Evolutionary conservation across 1,140 invertebrate genomes (phyloP).

Genomic region (Lucilia sericata): DNA sequence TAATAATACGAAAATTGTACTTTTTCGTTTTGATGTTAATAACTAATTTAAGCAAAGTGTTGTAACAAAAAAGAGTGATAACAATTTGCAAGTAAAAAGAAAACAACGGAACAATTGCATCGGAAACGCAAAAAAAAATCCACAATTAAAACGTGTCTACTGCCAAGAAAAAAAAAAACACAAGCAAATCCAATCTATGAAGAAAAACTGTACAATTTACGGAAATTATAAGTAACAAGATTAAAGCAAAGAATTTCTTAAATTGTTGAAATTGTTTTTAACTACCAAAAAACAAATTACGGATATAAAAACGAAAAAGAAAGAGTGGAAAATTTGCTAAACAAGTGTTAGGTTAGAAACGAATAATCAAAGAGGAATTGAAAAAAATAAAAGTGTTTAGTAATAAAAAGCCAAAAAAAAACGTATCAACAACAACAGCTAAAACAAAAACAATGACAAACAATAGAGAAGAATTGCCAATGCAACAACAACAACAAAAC

Average conservation of each 20-base stretch:
- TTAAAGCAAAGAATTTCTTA: neutral
- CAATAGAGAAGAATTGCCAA: conserved; percentile 25
- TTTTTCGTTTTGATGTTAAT: neutral
- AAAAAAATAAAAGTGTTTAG: conserved; percentile 5
- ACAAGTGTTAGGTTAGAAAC: conserved; percentile 37
- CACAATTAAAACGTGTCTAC: conserved; percentile 26
- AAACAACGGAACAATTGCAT: conserved; percentile 13
- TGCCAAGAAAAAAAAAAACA: neutral
- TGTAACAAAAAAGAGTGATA: conserved; percentile 38
- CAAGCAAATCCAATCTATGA: neutral
- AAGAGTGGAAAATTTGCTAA: conserved; percentile 32
- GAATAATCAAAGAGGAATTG: conserved; percentile 11
- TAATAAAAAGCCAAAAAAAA: conserved; percentile 9
- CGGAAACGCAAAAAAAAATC: conserved; percentile 11
- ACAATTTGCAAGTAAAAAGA: conserved; percentile 6
- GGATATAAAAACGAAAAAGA: neutral
- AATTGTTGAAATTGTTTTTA: conserved; percentile 1
- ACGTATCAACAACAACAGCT: neutral
- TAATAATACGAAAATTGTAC: neutral
- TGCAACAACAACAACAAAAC: conserved; percentile 30
- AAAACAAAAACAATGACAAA: conserved; percentile 41
- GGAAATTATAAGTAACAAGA: neutral
- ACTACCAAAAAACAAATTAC: neutral
- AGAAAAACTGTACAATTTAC: neutral
- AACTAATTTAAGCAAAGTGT: neutral